Percentiles rank a stretch among this genome's conserved stretches.
phyloP scores from a whole-genome alignment of 2,797 vertebrate genomes.

The Apodemus agrarius region DNA sequence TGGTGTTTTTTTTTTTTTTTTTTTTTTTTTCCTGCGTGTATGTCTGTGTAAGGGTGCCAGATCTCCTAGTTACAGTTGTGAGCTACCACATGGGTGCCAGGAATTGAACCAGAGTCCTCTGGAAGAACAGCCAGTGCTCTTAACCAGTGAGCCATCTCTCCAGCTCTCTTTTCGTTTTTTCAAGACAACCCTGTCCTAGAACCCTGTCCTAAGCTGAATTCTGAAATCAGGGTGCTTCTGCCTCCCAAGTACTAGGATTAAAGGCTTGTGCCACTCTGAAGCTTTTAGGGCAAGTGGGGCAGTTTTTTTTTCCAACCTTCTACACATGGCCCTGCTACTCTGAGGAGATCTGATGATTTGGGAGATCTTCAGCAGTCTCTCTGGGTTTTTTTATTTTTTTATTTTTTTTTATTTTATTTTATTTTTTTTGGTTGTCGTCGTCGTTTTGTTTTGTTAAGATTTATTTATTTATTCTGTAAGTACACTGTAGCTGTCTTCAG shows the following conservation, averaged over 20 bases:
- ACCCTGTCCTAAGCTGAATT: neutral
- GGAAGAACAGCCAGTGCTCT: neutral
- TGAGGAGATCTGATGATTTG: neutral
- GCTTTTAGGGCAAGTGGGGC: neutral
- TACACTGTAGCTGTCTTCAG: too few relatives aligned
- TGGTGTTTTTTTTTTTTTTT: too few relatives aligned
- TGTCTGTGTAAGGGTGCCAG: neutral
- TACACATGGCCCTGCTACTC: neutral
- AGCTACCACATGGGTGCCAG: neutral
- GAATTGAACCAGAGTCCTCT: neutral
- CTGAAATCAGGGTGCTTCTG: neutral
- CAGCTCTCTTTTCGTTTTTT: neutral
- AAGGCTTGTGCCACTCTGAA: neutral
- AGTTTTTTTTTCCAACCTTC: neutral
- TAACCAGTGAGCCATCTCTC: neutral
- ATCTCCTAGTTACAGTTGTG: neutral
- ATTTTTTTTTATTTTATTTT: too few relatives aligned
- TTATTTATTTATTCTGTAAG: too few relatives aligned
- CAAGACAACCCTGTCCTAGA: neutral
- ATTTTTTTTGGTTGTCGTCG: too few relatives aligned
- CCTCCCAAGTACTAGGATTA: neutral
- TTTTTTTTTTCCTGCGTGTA: neutral
- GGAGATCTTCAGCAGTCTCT: neutral
- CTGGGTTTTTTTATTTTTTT: too few relatives aligned
- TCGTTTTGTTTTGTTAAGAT: too few relatives aligned